Evolutionary conservation across 2,797 vertebrate species (phyloP).

Genomic region (Gadopsis bispinosus): DNA sequence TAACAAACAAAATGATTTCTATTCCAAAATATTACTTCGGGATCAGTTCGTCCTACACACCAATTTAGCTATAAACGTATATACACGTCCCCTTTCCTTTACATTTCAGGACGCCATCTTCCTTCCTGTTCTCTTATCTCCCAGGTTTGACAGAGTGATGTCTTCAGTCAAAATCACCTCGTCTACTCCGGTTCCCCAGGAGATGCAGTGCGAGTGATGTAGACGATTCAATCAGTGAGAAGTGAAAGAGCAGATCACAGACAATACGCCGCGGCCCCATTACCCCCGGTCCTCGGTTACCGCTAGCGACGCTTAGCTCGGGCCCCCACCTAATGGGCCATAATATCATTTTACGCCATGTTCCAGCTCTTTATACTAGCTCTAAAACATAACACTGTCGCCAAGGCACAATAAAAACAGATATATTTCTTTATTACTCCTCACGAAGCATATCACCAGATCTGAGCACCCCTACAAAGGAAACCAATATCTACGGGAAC

Average conservation of each 20-base stretch:
- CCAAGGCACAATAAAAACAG: constrained; percentile 84
- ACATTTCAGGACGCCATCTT: constrained; percentile 55
- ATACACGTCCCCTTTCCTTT: constrained; percentile 51
- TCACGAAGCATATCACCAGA: constrained; percentile 76
- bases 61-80: constrained; percentile 46
- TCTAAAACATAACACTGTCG: constrained; percentile 85
- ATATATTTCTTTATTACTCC: constrained; percentile 87
- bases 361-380: constrained; percentile 82
- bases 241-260: constrained; percentile 81
- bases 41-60: constrained; percentile 25
- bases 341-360: constrained; percentile 85
- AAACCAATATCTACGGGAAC: constrained; percentile 82
- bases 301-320: constrained; percentile 75
- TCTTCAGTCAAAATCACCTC: constrained; percentile 81
- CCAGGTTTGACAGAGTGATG: constrained; percentile 78
- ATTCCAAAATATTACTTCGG: constrained; percentile 38
- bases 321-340: constrained; percentile 83
- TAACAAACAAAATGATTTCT: constrained; percentile 35
- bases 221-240: constrained; percentile 82
- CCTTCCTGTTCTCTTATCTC: constrained; percentile 69
- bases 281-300: constrained; percentile 80
- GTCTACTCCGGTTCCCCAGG: constrained; percentile 72
- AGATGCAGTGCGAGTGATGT: constrained; percentile 79
- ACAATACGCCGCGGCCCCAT: constrained; percentile 82
- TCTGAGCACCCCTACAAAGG: constrained; percentile 74